Evolutionary conservation across 2,797 vertebrate species (phyloP), one percentile per base, ranked within the genome.

Genomic region (Zenarchopterus dispar): DNA sequence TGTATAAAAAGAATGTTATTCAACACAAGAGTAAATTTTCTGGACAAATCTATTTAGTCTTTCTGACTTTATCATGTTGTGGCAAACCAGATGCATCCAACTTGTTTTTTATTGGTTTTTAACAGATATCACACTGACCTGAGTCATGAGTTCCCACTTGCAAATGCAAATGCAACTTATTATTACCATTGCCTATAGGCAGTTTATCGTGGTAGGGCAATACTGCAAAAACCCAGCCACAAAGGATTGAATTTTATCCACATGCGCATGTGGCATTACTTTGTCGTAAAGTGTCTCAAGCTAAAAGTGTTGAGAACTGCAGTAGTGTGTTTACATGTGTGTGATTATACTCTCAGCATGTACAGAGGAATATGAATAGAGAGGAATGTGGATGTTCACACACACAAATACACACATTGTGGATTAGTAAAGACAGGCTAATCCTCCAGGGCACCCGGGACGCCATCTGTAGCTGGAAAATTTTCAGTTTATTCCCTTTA

Each of bases 391-490:
- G 63, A 56, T 44, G 62, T 39, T 62, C 41, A 10, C 65, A 46
- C 44, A 44, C 41, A 60, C 60, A 45, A 64, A 60, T 53, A 61
- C 49, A 49, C 46, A 50, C 17, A 16, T 0, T 19, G 67, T 62
- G 75, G 78, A 75, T 84, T 72, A 85, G 31, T 42, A 53, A 45
- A 70, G 81, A 84, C 33, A 36, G 33, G 10, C 33, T 94, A 90
- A 93, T 93, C 92, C 88, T 64, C 9, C 56, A 62, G 19, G 62
- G 70, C 75, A 68, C 90, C 71, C 71, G 82, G 84, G 82, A 81
- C 73, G 77, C 90, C 89, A 92, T 91, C 90, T 93, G 90, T 33
- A 10, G 15, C 1, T 51, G 36, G 1, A 59, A 28, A 49, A 33
- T 0, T 11, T 28, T 71, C 52, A 42, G 39, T 70, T 63, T 62